Evolutionary conservation across 2,888 invertebrate species (phyloP).

Genomic region (Scelioninae gen. 1): DNA sequence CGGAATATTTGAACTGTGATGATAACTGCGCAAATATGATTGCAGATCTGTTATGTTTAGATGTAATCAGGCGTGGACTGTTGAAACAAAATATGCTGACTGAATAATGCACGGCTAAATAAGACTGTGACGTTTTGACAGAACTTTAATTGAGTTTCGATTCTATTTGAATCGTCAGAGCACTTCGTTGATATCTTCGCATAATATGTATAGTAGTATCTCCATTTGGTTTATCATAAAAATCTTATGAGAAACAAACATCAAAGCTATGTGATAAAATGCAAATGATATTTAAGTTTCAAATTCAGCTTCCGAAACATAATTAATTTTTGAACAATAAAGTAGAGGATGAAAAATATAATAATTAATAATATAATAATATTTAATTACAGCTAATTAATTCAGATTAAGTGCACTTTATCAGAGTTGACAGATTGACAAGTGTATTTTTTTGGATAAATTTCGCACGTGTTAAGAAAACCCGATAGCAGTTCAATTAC

Average conservation of each 20-base stretch:
- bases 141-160: constrained; percentile 15
- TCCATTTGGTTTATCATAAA: neutral
- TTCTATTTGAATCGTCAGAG: constrained; percentile 1
- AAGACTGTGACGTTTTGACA: constrained; percentile 35
- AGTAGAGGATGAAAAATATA: too few relatives aligned
- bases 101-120: constrained; percentile 15
- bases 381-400: constrained; percentile 5
- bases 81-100: constrained; percentile 25
- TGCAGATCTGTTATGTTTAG: constrained; percentile 36
- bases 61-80: constrained; percentile 36
- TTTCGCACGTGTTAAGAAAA: constrained; percentile 10
- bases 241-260: too few relatives aligned
- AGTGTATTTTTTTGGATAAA: too few relatives aligned
- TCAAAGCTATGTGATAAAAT: too few relatives aligned
- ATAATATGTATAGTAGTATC: neutral
- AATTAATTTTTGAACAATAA: too few relatives aligned
- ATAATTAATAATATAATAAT: neutral
- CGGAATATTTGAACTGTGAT: constrained; percentile 38
- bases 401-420: constrained; percentile 19
- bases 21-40: constrained; percentile 26
- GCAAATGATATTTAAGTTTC: too few relatives aligned
- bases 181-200: neutral
- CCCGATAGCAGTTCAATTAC: constrained; percentile 25
- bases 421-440: constrained; percentile 4
- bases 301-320: too few relatives aligned